These are phyloP conservation scores for Amphiura filiformis DNA, from an alignment of 35 echinoderm and acorn worm species.

Conservation along the genomic window DNA sequence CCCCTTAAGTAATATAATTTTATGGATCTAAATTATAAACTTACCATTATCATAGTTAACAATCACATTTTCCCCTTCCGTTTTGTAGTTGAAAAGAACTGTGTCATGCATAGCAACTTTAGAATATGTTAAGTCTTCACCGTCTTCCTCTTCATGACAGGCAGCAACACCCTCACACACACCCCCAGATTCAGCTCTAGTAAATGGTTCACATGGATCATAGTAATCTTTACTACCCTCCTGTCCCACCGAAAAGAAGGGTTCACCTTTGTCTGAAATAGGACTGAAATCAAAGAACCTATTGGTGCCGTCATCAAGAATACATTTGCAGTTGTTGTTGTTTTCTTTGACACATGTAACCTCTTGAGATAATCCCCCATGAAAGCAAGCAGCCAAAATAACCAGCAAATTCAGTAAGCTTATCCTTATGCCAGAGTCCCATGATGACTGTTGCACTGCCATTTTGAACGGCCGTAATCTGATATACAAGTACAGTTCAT, in stretches of 20 bases:
- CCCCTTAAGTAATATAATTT: no score
- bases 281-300: background rate
- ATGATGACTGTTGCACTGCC: no score
- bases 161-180: background rate
- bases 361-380: no score
- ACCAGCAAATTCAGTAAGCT: no score
- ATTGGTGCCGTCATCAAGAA: background rate
- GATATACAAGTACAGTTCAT: no score
- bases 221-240: background rate
- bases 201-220: constrained; percentile 26
- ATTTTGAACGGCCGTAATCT: no score
- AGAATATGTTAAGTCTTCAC: background rate
- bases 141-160: background rate
- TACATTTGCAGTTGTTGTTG: background rate
- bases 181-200: background rate
- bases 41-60: constrained; percentile 23
- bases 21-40: no score
- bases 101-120: background rate
- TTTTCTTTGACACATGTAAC: background rate
- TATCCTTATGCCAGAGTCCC: no score
- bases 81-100: background rate
- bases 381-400: no score
- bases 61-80: background rate
- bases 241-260: background rate
- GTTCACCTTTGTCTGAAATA: background rate